Base-by-base conservation (phyloP, 2,113 vertebrate species). In the Coptodon rendalli region DNA sequence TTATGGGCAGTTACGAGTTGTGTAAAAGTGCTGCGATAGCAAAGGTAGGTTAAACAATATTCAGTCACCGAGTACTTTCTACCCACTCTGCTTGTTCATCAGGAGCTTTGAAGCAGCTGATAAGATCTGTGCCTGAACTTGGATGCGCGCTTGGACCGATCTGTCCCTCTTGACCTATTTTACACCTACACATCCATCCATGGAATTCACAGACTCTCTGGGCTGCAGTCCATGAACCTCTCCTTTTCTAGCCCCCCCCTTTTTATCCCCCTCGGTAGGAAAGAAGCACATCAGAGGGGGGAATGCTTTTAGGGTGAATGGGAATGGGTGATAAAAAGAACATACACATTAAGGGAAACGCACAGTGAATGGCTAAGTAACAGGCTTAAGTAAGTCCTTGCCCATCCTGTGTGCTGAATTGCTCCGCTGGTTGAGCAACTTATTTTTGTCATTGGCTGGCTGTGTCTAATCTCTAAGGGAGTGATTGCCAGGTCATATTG, bases 361-460 rank as follows among this genome's bases (percentile, higher is more conserved):
- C 76, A 48, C 61, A 16, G 56, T 6, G n/a, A 43, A 52, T 81
- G 38, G 61, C 57, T 76, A 81, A 19, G 83, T 82, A 76, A 81
- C 57, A 48, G 56, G 11, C 43, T 86, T 63, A 36, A 63, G 17
- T 36, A 66, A 66, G 63, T 83, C 84, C 86, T 87, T 87, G 80
- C 92, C 83, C 82, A 57, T 83, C 22, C 24, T 38, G 81, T 53
- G 78, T 53, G 83, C 24, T 87, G 82, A 81, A 87, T 80, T 36
- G 29, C 24, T 3, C 66, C 27, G 22, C 52, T 48, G 84, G 92
- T 92, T 91, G 92, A 92, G 94, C 85, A 92, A 94, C 88, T 78
- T 85, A 86, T 86, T 92, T 68, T 85, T 90, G 88, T 90, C 89
- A 85, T 5, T 82, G 84, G 43, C 63, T 87, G 84, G 82, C 86